Evolutionary conservation across 2,888 invertebrate species (phyloP).

Genomic region (Stegophylla sp.): DNA sequence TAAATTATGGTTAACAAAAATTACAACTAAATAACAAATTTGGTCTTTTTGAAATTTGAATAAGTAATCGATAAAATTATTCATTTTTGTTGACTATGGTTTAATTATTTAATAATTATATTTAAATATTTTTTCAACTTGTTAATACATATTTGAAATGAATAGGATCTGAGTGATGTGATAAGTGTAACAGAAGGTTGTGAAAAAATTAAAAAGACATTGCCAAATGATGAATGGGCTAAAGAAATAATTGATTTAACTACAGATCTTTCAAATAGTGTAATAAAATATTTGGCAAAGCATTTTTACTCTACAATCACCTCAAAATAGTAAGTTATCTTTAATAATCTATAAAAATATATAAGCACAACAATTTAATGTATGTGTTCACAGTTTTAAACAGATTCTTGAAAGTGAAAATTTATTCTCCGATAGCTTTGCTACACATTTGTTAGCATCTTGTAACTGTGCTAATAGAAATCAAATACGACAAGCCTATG

Average conservation of each 20-base stretch:
- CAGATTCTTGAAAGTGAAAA: slow-evolving; percentile 52
- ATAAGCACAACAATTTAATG: neutral
- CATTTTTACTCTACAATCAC: slow-evolving; percentile 68
- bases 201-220: slow-evolving; percentile 78
- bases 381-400: slow-evolving; percentile 41
- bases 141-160: slow-evolving; percentile 55
- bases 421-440: slow-evolving; percentile 49
- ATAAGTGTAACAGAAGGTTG: slow-evolving; percentile 84
- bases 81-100: neutral
- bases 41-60: too few relatives aligned
- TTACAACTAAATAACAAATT: too few relatives aligned
- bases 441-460: slow-evolving; percentile 55
- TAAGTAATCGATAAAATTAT: slow-evolving; percentile 1
- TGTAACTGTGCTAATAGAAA: slow-evolving; percentile 56
- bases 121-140: too few relatives aligned
- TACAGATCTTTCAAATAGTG: slow-evolving; percentile 79
- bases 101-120: neutral
- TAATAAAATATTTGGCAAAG: slow-evolving; percentile 79
- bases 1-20: slow-evolving; percentile 1
- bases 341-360: neutral
- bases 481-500: slow-evolving; percentile 55
- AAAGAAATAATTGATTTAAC: slow-evolving; percentile 80
- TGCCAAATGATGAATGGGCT: slow-evolving; percentile 84
- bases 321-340: slow-evolving; percentile 46
- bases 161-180: slow-evolving; percentile 78